phyloP scores from a whole-genome alignment of 2,888 invertebrate genomes.

The Drosophila kanekoi region DNA sequence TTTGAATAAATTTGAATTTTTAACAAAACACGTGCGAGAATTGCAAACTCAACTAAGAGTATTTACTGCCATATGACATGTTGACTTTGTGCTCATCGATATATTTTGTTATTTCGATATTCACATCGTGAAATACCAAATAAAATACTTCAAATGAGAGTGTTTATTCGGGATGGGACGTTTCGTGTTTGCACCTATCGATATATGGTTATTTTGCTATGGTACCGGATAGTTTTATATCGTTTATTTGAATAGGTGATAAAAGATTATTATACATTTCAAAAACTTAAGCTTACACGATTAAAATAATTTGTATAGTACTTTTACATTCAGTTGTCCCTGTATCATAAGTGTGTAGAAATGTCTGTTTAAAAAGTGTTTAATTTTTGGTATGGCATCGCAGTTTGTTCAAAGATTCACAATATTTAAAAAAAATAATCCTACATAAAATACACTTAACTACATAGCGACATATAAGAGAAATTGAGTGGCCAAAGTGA shows the following conservation, averaged over 20 bases:
- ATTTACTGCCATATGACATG: slow-evolving; percentile 10
- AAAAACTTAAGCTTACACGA: no score
- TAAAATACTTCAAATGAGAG: not conserved
- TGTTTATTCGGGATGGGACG: not conserved
- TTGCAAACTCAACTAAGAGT: slow-evolving; percentile 2
- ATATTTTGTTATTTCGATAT: not conserved
- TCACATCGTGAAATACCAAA: not conserved
- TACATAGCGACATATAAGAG: not conserved
- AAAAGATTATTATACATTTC: no score
- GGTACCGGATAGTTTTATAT: not conserved
- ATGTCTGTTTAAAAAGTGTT: slow-evolving; percentile 15
- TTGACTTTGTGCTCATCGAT: slow-evolving; percentile 4
- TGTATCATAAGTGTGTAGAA: not conserved
- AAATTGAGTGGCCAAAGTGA: slow-evolving; percentile 1
- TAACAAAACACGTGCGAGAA: slow-evolving; percentile 46
- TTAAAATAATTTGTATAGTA: not conserved
- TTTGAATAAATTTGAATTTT: not conserved
- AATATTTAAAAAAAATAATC: slow-evolving; percentile 35
- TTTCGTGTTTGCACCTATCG: not conserved
- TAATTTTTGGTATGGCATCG: slow-evolving; percentile 66
- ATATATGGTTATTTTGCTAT: not conserved
- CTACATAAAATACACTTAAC: slow-evolving; percentile 31
- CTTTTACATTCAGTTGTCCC: not conserved
- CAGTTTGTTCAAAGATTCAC: slow-evolving; percentile 58
- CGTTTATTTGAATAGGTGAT: slow-evolving; percentile 15